These are phyloP conservation scores for Antechinus stuartii DNA, from an alignment of 2,113 vertebrate species.

Conservation along the genomic window DNA sequence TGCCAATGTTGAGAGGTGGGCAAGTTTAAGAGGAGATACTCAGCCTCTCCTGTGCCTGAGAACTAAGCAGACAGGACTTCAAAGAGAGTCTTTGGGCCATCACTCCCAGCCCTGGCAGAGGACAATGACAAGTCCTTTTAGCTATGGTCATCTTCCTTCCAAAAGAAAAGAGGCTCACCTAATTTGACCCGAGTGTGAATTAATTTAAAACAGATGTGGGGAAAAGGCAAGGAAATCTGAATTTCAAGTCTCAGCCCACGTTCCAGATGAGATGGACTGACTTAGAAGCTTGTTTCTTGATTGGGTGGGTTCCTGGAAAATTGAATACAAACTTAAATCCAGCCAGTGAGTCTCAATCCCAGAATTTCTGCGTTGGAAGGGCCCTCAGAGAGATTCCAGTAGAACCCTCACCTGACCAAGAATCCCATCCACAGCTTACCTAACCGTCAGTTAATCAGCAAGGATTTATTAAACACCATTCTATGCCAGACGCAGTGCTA, in stretches of 20 bases:
- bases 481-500: not conserved
- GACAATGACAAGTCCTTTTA: not conserved
- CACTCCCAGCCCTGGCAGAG: not conserved
- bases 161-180: not conserved
- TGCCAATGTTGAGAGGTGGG: fast-evolving
- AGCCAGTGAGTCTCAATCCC: not conserved
- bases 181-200: not conserved
- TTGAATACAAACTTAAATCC: not conserved
- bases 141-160: not conserved
- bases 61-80: not conserved
- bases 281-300: not conserved
- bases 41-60: not conserved
- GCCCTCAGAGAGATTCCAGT: not conserved
- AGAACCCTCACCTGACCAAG: not conserved
- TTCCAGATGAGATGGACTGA: not conserved
- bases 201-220: not conserved
- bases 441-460: not conserved
- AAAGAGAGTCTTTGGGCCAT: not conserved
- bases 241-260: not conserved
- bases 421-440: too few relatives aligned
- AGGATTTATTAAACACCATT: not conserved
- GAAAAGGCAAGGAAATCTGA: not conserved
- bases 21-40: not conserved
- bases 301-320: not conserved
- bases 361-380: not conserved